These are phyloP conservation scores for Fragum sueziense DNA, from an alignment of 2,888 invertebrate genomes.

Conservation along the genomic window DNA sequence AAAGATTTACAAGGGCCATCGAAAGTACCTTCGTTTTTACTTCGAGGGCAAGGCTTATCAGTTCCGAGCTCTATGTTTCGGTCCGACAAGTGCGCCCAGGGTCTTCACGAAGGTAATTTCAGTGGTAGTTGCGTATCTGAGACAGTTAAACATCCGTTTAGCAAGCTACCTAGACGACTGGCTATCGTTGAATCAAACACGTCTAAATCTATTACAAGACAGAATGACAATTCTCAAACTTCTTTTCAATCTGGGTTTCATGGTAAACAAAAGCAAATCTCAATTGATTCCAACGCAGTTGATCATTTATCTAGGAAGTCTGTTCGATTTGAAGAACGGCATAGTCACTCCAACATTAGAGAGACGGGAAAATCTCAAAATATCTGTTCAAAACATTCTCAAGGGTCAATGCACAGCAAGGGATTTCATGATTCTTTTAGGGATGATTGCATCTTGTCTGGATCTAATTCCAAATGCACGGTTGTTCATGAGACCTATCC, in stretches of 20 bases:
- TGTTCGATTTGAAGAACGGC: too few relatives aligned
- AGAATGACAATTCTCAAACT: conserved; percentile 28
- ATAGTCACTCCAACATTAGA: too few relatives aligned
- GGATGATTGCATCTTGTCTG: too few relatives aligned
- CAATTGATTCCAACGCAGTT: conserved; percentile 28
- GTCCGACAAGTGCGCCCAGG: conserved; percentile 35
- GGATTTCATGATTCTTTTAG: too few relatives aligned
- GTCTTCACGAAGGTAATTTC: conserved; percentile 37
- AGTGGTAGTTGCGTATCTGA: conserved; percentile 38
- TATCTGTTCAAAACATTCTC: too few relatives aligned
- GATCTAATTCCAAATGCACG: too few relatives aligned
- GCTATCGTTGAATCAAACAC: conserved; percentile 30
- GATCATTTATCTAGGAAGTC: too few relatives aligned
- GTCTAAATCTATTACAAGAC: conserved; percentile 6
- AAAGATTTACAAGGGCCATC: conserved; percentile 35
- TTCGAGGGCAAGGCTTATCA: conserved; percentile 40
- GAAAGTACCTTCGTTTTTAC: conserved; percentile 40
- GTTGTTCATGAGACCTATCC: too few relatives aligned
- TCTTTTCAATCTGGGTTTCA: conserved; percentile 49
- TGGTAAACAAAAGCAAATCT: conserved; percentile 50
- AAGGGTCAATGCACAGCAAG: too few relatives aligned
- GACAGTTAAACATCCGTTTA: conserved; percentile 28
- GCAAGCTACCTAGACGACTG: conserved; percentile 52
- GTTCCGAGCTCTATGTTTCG: conserved; percentile 41
- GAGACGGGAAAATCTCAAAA: too few relatives aligned